A percentile compares a stretch with the other conserved stretches of the same genome.
phyloP scores from a whole-genome alignment of 1,140 invertebrate genomes.

The Medauroidea extradentata region DNA sequence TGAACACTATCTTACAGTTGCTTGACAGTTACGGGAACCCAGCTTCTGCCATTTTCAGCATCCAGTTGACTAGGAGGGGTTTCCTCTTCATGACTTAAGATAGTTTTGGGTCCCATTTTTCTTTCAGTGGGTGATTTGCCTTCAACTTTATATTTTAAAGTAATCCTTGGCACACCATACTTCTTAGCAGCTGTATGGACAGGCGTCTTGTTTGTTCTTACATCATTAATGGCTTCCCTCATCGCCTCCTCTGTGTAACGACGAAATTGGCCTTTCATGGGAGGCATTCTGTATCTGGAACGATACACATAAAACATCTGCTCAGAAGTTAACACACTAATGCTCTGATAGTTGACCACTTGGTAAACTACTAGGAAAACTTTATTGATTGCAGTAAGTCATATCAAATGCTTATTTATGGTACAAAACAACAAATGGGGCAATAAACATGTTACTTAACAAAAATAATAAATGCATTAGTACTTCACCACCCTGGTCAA shows the following conservation, averaged over 20 bases:
- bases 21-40: constrained; percentile 38
- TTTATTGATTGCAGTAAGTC: background rate
- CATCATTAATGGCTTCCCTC: background rate
- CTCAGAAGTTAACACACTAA: background rate
- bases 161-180: constrained; percentile 1
- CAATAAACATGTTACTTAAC: background rate
- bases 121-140: background rate
- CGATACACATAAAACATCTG: background rate
- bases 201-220: constrained; percentile 1
- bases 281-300: background rate
- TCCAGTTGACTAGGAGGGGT: constrained; percentile 31
- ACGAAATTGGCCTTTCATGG: background rate
- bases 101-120: background rate
- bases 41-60: constrained; percentile 31
- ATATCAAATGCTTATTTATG: background rate
- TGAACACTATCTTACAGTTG: constrained; percentile 37
- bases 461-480: background rate
- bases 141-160: background rate
- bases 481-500: constrained; percentile 1
- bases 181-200: background rate
- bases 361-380: background rate
- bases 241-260: constrained; percentile 1
- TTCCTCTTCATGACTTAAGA: constrained; percentile 24
- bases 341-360: too few relatives aligned
- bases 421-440: background rate